phyloP scores from a whole-genome alignment of 2,113 vertebrate genomes.

The Heterochromis multidens region DNA sequence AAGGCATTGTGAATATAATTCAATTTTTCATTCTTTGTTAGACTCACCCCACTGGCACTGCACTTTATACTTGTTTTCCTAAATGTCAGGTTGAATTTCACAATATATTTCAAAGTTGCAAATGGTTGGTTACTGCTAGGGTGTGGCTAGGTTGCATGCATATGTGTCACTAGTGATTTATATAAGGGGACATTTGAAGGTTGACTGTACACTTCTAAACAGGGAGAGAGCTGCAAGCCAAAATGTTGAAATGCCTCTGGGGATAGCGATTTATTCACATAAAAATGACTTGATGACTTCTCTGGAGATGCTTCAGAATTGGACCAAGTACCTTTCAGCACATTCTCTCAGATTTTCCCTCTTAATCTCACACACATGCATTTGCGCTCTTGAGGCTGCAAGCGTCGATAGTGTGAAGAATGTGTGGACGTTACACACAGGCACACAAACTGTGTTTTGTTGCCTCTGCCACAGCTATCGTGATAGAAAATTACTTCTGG shows the following conservation, averaged over 20 bases:
- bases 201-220: background rate
- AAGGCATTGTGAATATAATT: background rate
- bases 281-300: conserved; percentile 58
- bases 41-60: background rate
- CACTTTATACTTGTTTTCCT: background rate
- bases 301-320: conserved; percentile 39
- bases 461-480: conserved; percentile 14
- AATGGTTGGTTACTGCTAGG: background rate
- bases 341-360: background rate
- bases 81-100: background rate
- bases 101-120: background rate
- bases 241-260: conserved; percentile 22
- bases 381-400: conserved; percentile 10
- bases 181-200: background rate
- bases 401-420: conserved; percentile 26
- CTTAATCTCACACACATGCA: conserved; percentile 27
- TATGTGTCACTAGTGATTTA: background rate
- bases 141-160: background rate
- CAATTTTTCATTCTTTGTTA: background rate
- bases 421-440: conserved; percentile 9
- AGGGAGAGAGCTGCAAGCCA: background rate
- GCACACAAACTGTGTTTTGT: conserved; percentile 23
- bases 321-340: conserved; percentile 51
- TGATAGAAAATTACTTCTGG: conserved; percentile 59
- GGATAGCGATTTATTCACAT: conserved; percentile 30